Conservation (phyloP, 1,140 invertebrate species). For the Cyrtorhinus lividipennis region DNA sequence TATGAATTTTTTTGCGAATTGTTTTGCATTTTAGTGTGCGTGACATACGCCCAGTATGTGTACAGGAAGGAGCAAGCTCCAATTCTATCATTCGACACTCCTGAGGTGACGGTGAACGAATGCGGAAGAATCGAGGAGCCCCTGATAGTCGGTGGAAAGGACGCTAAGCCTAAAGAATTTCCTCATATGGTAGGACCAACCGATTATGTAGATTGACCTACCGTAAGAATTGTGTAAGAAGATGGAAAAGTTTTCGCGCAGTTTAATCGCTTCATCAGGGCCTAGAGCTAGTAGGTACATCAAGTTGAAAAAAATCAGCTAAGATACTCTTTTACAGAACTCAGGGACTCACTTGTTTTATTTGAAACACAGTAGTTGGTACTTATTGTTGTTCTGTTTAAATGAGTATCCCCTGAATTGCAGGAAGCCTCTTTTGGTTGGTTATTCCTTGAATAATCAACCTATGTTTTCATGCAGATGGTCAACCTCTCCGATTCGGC, state of each 20-base stretch:
- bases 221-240: no score
- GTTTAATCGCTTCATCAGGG: not conserved
- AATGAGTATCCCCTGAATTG: no score
- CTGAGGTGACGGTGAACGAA: not conserved
- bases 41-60: not conserved
- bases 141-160: conserved; percentile 14
- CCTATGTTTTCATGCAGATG: no score
- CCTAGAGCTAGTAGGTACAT: no score
- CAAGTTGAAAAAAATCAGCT: no score
- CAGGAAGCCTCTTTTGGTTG: no score
- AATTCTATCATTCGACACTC: not conserved
- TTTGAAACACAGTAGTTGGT: no score
- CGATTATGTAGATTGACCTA: not conserved
- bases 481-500: no score
- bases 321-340: no score
- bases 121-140: conserved; percentile 3
- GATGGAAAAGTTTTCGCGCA: not conserved
- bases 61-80: not conserved
- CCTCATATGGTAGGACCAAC: conserved; percentile 23
- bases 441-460: no score
- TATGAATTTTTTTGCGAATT: not conserved
- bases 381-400: no score
- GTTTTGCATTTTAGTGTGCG: not conserved
- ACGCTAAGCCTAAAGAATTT: conserved; percentile 22
- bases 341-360: no score